phyloP scores from a whole-genome alignment of 2,797 vertebrate genomes.

The Pterois miles region DNA sequence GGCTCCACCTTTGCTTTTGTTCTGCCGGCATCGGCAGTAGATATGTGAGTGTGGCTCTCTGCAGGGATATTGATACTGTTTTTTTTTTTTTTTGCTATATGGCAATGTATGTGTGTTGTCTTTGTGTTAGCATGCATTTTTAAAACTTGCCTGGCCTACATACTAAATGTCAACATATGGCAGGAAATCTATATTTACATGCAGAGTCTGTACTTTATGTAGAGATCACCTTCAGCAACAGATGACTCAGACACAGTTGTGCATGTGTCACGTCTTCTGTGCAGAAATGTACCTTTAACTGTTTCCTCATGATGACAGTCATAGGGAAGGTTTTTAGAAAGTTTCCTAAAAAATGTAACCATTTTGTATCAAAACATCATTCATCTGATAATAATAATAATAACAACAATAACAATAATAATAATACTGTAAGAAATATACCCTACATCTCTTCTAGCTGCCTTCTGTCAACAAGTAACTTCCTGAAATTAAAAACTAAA shows the following conservation, averaged over 20 bases:
- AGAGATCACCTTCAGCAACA: conserved; percentile 14
- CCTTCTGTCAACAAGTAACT: background rate
- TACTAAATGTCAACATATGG: conserved; percentile 32
- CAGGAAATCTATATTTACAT: conserved; percentile 32
- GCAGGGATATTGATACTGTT: conserved; percentile 41
- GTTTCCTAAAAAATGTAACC: background rate
- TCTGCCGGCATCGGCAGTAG: conserved; percentile 54
- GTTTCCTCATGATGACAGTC: background rate
- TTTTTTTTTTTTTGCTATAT: conserved; percentile 28
- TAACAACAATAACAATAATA: no score
- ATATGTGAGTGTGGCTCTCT: conserved; percentile 60
- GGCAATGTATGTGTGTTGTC: background rate
- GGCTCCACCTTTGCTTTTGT: conserved; percentile 73
- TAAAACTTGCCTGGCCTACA: background rate
- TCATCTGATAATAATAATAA: no score
- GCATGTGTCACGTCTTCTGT: background rate
- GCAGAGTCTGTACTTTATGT: background rate
- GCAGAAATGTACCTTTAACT: background rate
- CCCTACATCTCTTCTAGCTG: background rate
- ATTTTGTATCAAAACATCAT: background rate
- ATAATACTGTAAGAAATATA: background rate
- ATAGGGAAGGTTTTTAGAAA: background rate
- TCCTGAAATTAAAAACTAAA: background rate
- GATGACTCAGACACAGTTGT: background rate
- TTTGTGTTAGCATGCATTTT: conserved; percentile 22